Base-by-base conservation (phyloP, 1,140 invertebrate species). In the Meloidogyne exigua region DNA sequence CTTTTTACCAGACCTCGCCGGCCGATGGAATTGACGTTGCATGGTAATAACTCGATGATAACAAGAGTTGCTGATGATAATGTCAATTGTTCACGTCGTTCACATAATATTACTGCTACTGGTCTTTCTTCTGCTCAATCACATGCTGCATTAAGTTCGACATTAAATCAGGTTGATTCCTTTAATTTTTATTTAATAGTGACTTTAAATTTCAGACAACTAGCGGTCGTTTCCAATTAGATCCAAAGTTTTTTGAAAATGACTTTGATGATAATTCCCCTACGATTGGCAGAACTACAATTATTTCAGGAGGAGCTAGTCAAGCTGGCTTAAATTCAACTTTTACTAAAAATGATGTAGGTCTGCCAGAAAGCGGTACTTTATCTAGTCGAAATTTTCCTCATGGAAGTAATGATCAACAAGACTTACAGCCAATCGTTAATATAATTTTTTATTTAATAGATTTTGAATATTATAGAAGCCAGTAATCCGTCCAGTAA, bases 381-480 rank as follows among this genome's bases (percentile, higher is more conserved):
- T 32, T 32, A 21, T 9, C 28, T 21, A 25, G 5, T 21, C 15
- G 49, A 57, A 57, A 57, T 68, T n/a, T 36, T 36, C 18, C 13
- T 4, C 49, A n/a, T 26, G 62, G 28, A 21, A 63, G 42, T n/a
- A 68, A 15, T 23, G 39, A 78, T 13, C 63, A 42, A 65, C 21
- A 57, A 7, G 77, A 79, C 25, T 67, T 79, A 26, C 62, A 79
- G 26, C 76, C 76, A 15, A 80, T 79, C 62, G 77, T 32, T 79
- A 63, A 72, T n/a, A n/a, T n/a, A n/a, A n/a, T n/a, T n/a, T n/a
- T n/a, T n/a, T n/a, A n/a, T n/a, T n/a, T n/a, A n/a, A n/a, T n/a
- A 21, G 9, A 25, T 68, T 68, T 68, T 68, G 12, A 63, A 23
- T n/a, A n/a, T 78, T 79, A 13, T 25, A 79, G 77, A 69, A 79